These are phyloP conservation scores for Neocloeon triangulifer DNA, from an alignment of 1,140 invertebrate species.

Conservation along the genomic window DNA sequence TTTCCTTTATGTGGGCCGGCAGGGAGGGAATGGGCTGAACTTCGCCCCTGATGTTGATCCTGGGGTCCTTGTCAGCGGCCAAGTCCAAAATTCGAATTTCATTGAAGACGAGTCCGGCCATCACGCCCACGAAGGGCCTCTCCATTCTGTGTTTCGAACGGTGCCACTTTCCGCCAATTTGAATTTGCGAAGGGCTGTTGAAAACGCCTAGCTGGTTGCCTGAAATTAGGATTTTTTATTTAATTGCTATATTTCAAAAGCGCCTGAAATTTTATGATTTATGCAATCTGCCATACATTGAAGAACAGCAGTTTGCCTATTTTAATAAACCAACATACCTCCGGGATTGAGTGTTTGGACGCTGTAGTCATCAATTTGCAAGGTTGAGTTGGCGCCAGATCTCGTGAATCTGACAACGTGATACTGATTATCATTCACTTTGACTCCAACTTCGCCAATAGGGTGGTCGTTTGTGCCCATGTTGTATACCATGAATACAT, in stretches of 20 bases:
- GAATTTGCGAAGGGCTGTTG: constrained; percentile 74
- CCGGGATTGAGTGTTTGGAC: constrained; percentile 56
- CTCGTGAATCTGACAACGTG: constrained; percentile 79
- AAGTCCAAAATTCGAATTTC: constrained; percentile 62
- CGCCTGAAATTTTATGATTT: too few species aligned
- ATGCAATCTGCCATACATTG: too few species aligned
- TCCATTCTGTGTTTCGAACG: constrained; percentile 39
- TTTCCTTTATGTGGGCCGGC: too few species aligned
- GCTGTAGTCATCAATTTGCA: constrained; percentile 81
- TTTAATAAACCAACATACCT: too few species aligned
- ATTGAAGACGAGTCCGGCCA: constrained; percentile 75
- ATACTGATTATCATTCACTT: constrained; percentile 83
- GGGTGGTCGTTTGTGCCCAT: constrained; percentile 79
- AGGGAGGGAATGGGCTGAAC: too few species aligned
- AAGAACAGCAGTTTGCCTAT: too few species aligned
- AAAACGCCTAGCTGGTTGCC: constrained; percentile 75
- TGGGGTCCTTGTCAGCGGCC: constrained; percentile 53
- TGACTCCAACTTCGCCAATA: constrained; percentile 65
- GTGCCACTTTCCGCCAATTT: constrained; percentile 70
- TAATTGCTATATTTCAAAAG: too few species aligned
- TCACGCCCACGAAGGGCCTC: constrained; percentile 58
- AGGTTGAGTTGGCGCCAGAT: constrained; percentile 66
- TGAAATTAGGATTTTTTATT: too few species aligned
- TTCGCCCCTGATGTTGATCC: constrained; percentile 37
- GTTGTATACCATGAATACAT: constrained; percentile 82